These are phyloP conservation scores for Drosophila bocki DNA, from an alignment of 1,140 invertebrate species.

Conservation along the genomic window DNA sequence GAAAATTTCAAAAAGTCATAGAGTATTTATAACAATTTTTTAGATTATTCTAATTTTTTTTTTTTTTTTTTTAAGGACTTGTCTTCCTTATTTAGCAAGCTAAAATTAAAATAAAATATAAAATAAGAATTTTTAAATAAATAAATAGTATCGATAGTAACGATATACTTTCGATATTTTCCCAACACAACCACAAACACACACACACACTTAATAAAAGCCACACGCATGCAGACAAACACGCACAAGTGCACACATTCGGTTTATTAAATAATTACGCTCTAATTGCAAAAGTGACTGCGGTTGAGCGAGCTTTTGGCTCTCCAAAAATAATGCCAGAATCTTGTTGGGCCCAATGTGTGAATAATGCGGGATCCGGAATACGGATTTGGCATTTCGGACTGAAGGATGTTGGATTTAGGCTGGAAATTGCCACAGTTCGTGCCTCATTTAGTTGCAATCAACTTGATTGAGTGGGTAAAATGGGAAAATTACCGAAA, in stretches of 20 bases:
- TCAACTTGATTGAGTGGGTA: constrained; percentile 69
- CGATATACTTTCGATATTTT: constrained; percentile 3
- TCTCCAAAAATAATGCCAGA: constrained; percentile 63
- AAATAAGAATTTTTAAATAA: too few relatives aligned
- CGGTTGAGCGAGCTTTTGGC: constrained; percentile 46
- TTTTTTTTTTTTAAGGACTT: too few relatives aligned
- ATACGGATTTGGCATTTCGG: constrained; percentile 14
- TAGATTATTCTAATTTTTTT: too few relatives aligned
- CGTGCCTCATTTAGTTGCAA: constrained; percentile 61
- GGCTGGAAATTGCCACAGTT: constrained; percentile 24
- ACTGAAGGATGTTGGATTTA: constrained; percentile 15
- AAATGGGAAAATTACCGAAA: constrained; percentile 23
- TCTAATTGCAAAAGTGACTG: constrained; percentile 79
- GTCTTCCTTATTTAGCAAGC: too few relatives aligned
- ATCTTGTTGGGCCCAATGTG: constrained; percentile 49
- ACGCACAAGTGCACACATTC: constrained; percentile 38
- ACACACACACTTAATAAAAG: constrained; percentile 29
- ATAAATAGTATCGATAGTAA: background rate
- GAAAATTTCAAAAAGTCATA: too few relatives aligned
- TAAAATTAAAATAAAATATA: background rate
- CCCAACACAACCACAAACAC: background rate
- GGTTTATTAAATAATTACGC: constrained; percentile 82
- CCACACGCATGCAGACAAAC: constrained; percentile 24
- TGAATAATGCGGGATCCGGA: constrained; percentile 28
- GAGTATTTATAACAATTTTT: too few relatives aligned